phyloP scores from a whole-genome alignment of 2,797 vertebrate species.

The Nyctalus aviator region DNA sequence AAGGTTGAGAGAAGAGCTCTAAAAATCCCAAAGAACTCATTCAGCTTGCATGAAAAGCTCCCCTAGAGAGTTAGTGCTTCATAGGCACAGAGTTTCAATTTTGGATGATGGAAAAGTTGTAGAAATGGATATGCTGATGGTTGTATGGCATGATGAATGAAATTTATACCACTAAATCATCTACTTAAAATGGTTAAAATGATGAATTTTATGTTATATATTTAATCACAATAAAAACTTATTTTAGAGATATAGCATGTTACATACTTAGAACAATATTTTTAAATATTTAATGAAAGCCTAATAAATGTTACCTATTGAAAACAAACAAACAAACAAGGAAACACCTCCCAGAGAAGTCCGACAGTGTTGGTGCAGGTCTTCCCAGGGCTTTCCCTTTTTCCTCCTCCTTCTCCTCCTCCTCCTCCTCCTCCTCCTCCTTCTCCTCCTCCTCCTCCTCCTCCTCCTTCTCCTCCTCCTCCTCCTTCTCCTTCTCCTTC shows the following conservation, averaged over 20 bases:
- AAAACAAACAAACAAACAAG: background rate
- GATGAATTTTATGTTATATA: background rate
- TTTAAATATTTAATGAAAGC: background rate
- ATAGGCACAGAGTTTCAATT: background rate
- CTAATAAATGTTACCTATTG: background rate
- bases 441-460: too few relatives aligned
- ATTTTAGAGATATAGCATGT: background rate
- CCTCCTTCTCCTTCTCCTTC: too few relatives aligned
- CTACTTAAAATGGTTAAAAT: background rate
- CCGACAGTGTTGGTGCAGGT: background rate
- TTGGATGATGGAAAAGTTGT: background rate
- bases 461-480: too few relatives aligned
- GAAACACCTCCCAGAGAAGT: background rate
- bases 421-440: too few relatives aligned
- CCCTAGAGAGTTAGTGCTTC: background rate
- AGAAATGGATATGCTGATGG: background rate
- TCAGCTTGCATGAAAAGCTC: background rate
- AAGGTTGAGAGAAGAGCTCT: background rate
- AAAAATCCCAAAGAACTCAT: background rate
- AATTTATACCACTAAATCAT: background rate
- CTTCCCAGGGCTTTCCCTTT: background rate
- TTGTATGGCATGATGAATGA: background rate
- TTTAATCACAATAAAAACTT: background rate
- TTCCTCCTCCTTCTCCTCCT: background rate
- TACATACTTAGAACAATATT: background rate